A percentile compares a stretch with the other conserved stretches of the same genome.
These are phyloP conservation scores for Sterna hirundo DNA, from an alignment of 2,113 vertebrate species.

Conservation along the genomic window DNA sequence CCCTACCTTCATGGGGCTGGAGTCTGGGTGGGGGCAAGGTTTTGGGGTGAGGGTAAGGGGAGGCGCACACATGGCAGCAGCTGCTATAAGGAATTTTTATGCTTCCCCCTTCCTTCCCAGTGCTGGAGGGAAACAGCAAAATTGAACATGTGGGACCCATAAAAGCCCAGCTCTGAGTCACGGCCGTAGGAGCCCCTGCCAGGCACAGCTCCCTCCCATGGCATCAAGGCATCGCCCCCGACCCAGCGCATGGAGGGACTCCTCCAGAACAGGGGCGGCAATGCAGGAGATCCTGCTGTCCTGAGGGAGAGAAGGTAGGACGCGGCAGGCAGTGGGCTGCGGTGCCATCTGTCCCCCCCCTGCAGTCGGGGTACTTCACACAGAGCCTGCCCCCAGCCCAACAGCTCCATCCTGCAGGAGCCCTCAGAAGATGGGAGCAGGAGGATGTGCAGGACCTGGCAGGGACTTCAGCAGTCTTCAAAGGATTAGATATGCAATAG, in stretches of 20 bases:
- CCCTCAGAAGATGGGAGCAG: not conserved
- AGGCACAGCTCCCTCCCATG: not conserved
- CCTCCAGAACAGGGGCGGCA: not conserved
- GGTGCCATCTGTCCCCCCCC: not conserved
- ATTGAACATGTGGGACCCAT: constrained; percentile 45
- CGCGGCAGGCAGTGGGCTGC: accelerated
- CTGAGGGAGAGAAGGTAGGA: not conserved
- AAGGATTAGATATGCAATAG: accelerated
- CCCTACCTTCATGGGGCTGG: not conserved
- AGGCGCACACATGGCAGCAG: not conserved
- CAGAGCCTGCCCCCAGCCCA: not conserved
- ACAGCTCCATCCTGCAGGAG: not conserved
- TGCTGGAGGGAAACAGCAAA: not conserved
- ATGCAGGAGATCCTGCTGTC: not conserved
- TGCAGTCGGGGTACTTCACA: accelerated
- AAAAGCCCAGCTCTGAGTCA: constrained; percentile 10
- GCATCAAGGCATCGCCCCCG: not conserved
- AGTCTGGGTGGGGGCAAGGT: not conserved
- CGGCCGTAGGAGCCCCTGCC: not conserved
- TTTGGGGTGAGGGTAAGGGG: not conserved
- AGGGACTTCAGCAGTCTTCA: not conserved
- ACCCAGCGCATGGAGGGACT: not conserved
- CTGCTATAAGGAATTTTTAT: constrained; percentile 23
- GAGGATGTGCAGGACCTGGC: not conserved
- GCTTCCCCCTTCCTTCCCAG: constrained; percentile 19